Evolutionary conservation across 2,888 invertebrate species (phyloP).

Genomic region (Nomada lathburiana): DNA sequence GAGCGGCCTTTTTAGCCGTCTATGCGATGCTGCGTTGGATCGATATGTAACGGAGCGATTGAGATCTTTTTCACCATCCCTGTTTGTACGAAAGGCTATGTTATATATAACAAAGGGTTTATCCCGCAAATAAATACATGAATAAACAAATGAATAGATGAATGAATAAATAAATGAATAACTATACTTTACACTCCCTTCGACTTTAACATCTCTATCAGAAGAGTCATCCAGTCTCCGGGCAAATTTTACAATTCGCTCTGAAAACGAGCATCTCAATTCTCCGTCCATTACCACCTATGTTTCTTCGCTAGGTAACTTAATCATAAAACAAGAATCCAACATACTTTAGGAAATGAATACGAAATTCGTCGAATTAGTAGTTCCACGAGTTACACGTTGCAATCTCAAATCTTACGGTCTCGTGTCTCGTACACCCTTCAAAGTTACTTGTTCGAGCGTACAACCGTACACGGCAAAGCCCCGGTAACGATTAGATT

Average conservation of each 20-base stretch:
- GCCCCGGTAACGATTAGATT: slow-evolving; percentile 62
- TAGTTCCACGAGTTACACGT: slow-evolving; percentile 28
- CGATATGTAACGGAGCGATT: slow-evolving; percentile 5
- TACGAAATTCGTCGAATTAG: slow-evolving; percentile 33
- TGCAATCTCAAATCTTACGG: slow-evolving; percentile 45
- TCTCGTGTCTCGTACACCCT: slow-evolving; percentile 43
- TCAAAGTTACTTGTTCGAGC: slow-evolving; percentile 35
- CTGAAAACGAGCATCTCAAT: too few species aligned
- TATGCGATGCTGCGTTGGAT: neutral
- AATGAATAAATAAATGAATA: too few species aligned
- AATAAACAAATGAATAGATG: too few species aligned
- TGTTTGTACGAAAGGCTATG: too few species aligned
- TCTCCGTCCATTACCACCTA: too few species aligned
- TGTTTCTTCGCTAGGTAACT: too few species aligned
- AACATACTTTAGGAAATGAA: neutral
- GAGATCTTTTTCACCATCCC: neutral
- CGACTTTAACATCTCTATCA: neutral
- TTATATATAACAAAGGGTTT: neutral
- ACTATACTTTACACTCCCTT: neutral
- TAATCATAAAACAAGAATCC: neutral
- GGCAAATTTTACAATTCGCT: neutral
- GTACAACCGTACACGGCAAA: slow-evolving; percentile 43
- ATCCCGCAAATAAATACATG: neutral
- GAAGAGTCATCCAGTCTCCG: too few species aligned
- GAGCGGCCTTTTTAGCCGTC: neutral